phyloP scores from a whole-genome alignment of 1,140 invertebrate species.

The Chironomus striatipennis region DNA sequence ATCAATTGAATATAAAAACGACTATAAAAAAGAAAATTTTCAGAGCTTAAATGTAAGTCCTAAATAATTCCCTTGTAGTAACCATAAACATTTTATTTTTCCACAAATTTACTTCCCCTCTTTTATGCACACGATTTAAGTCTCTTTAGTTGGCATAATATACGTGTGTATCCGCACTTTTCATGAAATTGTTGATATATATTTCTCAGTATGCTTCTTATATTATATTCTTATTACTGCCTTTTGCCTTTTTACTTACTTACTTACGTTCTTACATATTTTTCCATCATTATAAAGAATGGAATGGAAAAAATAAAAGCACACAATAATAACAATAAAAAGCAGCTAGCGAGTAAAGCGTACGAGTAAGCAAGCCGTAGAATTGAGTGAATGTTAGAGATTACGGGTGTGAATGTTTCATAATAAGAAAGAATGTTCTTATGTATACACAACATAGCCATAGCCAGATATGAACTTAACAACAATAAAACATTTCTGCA shows the following conservation, averaged over 20 bases:
- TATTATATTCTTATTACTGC: not conserved
- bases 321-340: not conserved
- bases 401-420: slow-evolving; percentile 20
- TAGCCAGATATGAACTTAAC: not conserved
- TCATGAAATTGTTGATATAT: slow-evolving; percentile 2
- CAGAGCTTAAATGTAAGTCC: not conserved
- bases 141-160: slow-evolving; percentile 17
- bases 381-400: slow-evolving; percentile 4
- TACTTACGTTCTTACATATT: not conserved
- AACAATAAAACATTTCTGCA: slow-evolving; percentile 6
- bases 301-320: too few species aligned
- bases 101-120: slow-evolving; percentile 15
- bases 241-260: not conserved
- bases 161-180: slow-evolving; percentile 15
- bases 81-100: slow-evolving; percentile 4
- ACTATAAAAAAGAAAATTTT: not conserved
- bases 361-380: not conserved
- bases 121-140: slow-evolving; percentile 21
- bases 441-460: not conserved
- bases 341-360: not conserved
- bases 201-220: not conserved
- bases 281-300: not conserved
- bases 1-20: slow-evolving; percentile 2
- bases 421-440: not conserved
- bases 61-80: slow-evolving; percentile 14